Conservation (phyloP, 2,797 vertebrate genomes). For the Acanthornis magna region DNA sequence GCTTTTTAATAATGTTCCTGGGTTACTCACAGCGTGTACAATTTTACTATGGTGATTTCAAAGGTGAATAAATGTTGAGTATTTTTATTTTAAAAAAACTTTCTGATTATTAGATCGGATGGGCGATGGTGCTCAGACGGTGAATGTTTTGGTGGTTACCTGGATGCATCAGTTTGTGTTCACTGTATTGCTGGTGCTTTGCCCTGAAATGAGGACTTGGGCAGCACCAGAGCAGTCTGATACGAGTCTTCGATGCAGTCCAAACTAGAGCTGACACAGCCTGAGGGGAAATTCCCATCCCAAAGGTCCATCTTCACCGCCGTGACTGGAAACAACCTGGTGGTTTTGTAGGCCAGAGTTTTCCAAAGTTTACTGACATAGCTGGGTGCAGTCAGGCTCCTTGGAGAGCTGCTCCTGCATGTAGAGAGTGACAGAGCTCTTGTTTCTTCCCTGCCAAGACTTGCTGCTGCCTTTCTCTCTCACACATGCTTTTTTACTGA, state of each 20-base stretch:
- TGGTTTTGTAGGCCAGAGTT: not conserved
- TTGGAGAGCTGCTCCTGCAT: not conserved
- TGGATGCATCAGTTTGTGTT: not conserved
- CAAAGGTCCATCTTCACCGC: not conserved
- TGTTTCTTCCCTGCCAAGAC: not conserved
- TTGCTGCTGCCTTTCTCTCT: not conserved
- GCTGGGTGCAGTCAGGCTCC: not conserved
- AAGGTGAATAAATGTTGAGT: conserved; percentile 68
- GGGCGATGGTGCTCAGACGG: not conserved
- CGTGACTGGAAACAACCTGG: not conserved
- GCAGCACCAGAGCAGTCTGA: not conserved
- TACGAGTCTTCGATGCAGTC: not conserved
- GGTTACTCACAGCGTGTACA: conserved; percentile 61
- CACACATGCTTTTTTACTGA: not conserved
- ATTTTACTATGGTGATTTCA: conserved; percentile 59
- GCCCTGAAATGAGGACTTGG: not conserved
- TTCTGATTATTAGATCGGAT: not conserved
- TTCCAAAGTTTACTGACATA: not conserved
- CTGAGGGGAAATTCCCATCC: not conserved
- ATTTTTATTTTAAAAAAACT: conserved; percentile 69
- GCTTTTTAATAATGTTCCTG: conserved; percentile 50
- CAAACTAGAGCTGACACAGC: not conserved
- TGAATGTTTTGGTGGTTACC: not conserved
- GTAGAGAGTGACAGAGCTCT: not conserved
- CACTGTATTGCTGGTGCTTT: not conserved